These are phyloP conservation scores for Lacanobia wlatinum DNA, from an alignment of 2,888 invertebrate species.

Conservation along the genomic window DNA sequence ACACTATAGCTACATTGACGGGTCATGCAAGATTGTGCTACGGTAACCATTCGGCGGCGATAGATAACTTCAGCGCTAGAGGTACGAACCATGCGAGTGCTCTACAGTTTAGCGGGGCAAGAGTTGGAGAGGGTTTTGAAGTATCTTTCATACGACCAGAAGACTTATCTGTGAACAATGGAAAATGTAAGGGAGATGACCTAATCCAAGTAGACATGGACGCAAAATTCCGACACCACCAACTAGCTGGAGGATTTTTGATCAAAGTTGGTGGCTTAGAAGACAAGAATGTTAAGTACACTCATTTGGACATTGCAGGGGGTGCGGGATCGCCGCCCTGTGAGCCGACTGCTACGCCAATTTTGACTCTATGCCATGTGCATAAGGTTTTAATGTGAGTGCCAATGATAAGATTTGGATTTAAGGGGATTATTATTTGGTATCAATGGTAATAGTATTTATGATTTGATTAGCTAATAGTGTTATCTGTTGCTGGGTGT, in stretches of 20 bases:
- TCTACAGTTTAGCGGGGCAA: conserved; percentile 93
- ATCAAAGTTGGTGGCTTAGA: conserved; percentile 95
- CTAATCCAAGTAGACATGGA: conserved; percentile 89
- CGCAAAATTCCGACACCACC: conserved; percentile 86
- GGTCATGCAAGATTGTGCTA: conserved; percentile 94
- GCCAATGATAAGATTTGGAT: not conserved
- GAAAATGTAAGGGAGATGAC: conserved; percentile 95
- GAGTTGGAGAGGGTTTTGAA: conserved; percentile 94
- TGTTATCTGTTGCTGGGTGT: not conserved
- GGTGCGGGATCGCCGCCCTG: conserved; percentile 93
- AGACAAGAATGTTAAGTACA: conserved; percentile 94
- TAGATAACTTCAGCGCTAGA: conserved; percentile 94
- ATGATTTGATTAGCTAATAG: conserved; percentile 5
- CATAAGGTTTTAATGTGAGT: conserved; percentile 82
- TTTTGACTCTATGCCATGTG: conserved; percentile 91
- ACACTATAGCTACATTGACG: conserved; percentile 96
- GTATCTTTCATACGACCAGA: conserved; percentile 93
- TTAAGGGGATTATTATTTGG: conserved; percentile 7
- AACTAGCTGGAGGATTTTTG: conserved; percentile 92
- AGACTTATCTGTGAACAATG: conserved; percentile 92
- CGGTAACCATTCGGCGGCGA: conserved; percentile 93
- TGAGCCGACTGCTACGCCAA: conserved; percentile 93
- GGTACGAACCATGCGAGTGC: conserved; percentile 90
- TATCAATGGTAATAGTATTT: conserved; percentile 7
- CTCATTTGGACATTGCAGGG: conserved; percentile 94